phyloP scores from a whole-genome alignment of 2,888 invertebrate genomes.

The Balanococcus diminutus region DNA sequence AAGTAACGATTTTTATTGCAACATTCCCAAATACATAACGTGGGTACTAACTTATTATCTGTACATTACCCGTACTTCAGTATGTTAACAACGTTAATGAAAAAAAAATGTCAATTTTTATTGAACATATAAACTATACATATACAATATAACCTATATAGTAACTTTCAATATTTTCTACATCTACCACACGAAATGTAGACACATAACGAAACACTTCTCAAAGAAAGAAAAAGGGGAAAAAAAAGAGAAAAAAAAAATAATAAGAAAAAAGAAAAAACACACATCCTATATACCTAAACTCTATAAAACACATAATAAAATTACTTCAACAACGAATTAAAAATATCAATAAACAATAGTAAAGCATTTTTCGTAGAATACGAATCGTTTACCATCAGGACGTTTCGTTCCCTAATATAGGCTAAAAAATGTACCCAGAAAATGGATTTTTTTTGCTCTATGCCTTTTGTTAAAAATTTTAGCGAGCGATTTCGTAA shows the following conservation, averaged over 20 bases:
- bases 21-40: slow-evolving; percentile 31
- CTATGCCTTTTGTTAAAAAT: no score
- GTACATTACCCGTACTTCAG: slow-evolving; percentile 18
- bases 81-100: slow-evolving; percentile 30
- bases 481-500: not conserved
- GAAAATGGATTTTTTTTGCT: not conserved
- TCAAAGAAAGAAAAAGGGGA: not conserved
- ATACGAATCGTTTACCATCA: not conserved
- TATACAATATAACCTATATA: slow-evolving; percentile 12
- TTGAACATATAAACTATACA: slow-evolving; percentile 31
- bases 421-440: not conserved
- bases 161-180: slow-evolving; percentile 27
- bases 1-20: slow-evolving; percentile 23
- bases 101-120: slow-evolving; percentile 24
- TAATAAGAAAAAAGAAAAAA: not conserved
- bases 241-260: not conserved
- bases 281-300: not conserved
- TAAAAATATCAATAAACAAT: slow-evolving; percentile 23
- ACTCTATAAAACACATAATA: slow-evolving; percentile 19
- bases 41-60: slow-evolving; percentile 14
- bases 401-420: not conserved
- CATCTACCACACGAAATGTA: slow-evolving; percentile 12
- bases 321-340: slow-evolving; percentile 24
- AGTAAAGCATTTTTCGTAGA: slow-evolving; percentile 9
- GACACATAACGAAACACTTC: not conserved